Evolutionary conservation across 2,113 vertebrate genomes (phyloP), one percentile per base, ranked within the genome.

Genomic region (Pterocles burchelli): DNA sequence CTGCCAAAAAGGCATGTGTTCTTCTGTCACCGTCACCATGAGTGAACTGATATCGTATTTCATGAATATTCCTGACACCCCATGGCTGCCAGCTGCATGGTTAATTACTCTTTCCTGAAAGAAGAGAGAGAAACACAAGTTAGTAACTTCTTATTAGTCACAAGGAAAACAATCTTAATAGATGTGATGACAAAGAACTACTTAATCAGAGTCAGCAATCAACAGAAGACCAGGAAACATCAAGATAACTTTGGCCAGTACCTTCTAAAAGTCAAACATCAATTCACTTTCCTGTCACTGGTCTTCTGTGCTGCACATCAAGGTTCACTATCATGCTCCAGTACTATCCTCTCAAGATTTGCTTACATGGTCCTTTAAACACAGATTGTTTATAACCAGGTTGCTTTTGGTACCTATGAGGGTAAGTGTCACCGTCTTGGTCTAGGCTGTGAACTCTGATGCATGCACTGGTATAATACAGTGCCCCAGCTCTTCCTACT

Each of bases 1-100:
- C 98, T 99, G 98, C 99, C 99, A 99, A 38, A 99, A 98, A 18
- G 99, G 99, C 99, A 99, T 99, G 96, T 99, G 99, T 87, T 99
- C 98, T 97, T 99, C 99, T 4, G 99, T 99, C 89, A 99, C 99
- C 0, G 98, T 99, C 90, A 99, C 99, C 99, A 99, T 99, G 10
- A 99, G 98, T 46, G 99, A 99, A 95, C 98, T 99, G 97, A 99
- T 99, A 73, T 99, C 99, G 0, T 99, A 99, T 76, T 99, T 99
- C 99, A 99, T 99, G 92, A 99, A 99, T 98, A 99, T 99, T 93
- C 99, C 99, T 9, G 99, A 99, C 74, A 99, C 99, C 4, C 99
- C 99, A 11, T 99, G 99, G 96, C 99, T 99, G 96, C 99, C 99
- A 45, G 98, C 98, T 76, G 99, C 99, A 29, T 99, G 99, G 97